Conservation (phyloP, 2,113 vertebrate genomes). For the Myotis lucifugus region DNA sequence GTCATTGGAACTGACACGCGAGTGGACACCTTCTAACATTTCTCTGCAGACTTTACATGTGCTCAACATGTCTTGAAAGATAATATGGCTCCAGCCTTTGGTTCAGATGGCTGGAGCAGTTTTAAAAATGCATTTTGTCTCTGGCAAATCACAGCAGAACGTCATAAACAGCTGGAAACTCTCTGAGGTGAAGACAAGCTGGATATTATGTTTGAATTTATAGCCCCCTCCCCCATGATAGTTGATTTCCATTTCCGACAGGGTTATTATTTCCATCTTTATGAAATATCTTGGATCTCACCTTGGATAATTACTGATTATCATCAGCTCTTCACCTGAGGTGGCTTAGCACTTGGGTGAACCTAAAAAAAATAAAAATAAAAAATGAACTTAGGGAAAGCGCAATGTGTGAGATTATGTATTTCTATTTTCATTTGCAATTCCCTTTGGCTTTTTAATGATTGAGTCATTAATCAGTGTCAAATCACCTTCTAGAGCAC, state of each 20-base stretch:
- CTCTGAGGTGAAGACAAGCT: slow-evolving; percentile 79
- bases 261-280: slow-evolving; percentile 77
- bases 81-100: slow-evolving; percentile 47
- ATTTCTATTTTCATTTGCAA: slow-evolving; percentile 68
- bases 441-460: slow-evolving; percentile 59
- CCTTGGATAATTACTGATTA: slow-evolving; percentile 75
- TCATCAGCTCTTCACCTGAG: slow-evolving; percentile 70
- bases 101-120: slow-evolving; percentile 52
- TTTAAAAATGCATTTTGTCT: slow-evolving; percentile 57
- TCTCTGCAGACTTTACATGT: slow-evolving; percentile 58
- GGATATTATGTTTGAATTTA: slow-evolving; percentile 73
- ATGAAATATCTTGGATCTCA: slow-evolving; percentile 65
- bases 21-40: slow-evolving; percentile 54
- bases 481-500: slow-evolving; percentile 52
- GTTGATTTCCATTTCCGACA: slow-evolving; percentile 74
- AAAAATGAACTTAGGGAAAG: slow-evolving; percentile 50
- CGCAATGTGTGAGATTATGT: slow-evolving; percentile 34
- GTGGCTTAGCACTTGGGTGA: slow-evolving; percentile 62
- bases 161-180: slow-evolving; percentile 78
- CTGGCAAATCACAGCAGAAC: slow-evolving; percentile 69
- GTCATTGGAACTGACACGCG: slow-evolving; percentile 67
- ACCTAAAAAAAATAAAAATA: slow-evolving; percentile 40
- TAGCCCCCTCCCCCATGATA: slow-evolving; percentile 48
- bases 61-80: slow-evolving; percentile 63
- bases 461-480: slow-evolving; percentile 75